A percentile compares a stretch with the other conserved stretches of the same genome.
Evolutionary conservation across 2,113 vertebrate species (phyloP).

Genomic region (Rhodinocichla rosea): DNA sequence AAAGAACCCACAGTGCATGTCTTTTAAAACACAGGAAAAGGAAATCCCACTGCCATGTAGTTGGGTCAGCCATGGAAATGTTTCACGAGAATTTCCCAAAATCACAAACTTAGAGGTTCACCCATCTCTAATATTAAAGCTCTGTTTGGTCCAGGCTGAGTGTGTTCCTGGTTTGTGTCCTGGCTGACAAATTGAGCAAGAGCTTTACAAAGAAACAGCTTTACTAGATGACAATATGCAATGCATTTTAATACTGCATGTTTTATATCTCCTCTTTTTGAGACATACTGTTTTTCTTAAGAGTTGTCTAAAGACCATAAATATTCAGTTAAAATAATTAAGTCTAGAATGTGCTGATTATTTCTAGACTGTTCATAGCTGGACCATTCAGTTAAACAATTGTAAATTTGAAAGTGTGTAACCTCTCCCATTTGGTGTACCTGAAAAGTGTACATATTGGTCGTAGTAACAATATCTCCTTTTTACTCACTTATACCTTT

Average conservation of each 20-base stretch:
- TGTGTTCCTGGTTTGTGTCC: not conserved
- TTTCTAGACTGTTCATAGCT: not conserved
- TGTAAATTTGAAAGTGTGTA: not conserved
- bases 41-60: not conserved
- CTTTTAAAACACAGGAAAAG: not conserved
- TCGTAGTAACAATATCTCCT: not conserved
- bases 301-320: not conserved
- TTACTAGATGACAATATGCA: not conserved
- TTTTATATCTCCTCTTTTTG: not conserved
- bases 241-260: not conserved
- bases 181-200: not conserved
- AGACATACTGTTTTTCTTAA: not conserved
- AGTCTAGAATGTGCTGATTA: not conserved
- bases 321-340: not conserved
- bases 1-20: fast-evolving
- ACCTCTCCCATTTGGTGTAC: not conserved
- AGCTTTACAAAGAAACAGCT: not conserved
- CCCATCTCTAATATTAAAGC: not conserved
- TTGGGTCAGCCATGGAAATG: not conserved
- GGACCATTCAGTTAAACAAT: not conserved
- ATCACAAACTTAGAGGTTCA: not conserved
- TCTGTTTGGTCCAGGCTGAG: not conserved
- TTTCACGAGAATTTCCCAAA: not conserved
- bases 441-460: not conserved
- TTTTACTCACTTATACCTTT: not conserved